phyloP scores from a whole-genome alignment of 2,888 invertebrate genomes.

The Cryptops parisi region DNA sequence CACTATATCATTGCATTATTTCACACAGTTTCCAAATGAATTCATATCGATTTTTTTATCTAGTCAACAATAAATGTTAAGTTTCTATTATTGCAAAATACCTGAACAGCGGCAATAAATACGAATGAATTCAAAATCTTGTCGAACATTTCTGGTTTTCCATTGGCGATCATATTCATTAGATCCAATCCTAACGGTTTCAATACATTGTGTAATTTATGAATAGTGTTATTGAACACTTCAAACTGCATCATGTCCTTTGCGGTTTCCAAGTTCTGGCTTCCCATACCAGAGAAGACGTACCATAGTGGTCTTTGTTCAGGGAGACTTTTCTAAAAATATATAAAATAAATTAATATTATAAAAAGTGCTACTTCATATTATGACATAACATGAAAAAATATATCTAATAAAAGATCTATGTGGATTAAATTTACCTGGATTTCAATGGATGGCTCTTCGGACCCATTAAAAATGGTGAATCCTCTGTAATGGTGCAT shows the following conservation, averaged over 20 bases:
- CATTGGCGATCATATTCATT: conserved; percentile 58
- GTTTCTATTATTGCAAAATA: too few relatives aligned
- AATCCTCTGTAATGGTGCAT: conserved; percentile 74
- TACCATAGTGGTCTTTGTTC: conserved; percentile 78
- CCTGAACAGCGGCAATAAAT: conserved; percentile 69
- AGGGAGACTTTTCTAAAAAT: conserved; percentile 25
- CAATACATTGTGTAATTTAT: conserved; percentile 58
- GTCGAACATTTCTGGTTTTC: conserved; percentile 61
- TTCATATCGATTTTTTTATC: too few relatives aligned
- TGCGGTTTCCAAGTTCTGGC: conserved; percentile 96
- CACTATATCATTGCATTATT: too few relatives aligned
- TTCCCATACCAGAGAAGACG: conserved; percentile 96
- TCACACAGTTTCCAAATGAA: too few relatives aligned
- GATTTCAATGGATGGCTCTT: not conserved
- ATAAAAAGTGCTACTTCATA: too few relatives aligned
- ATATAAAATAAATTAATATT: not conserved
- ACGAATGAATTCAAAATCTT: conserved; percentile 72
- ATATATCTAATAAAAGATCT: too few relatives aligned
- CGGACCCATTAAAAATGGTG: conserved; percentile 53
- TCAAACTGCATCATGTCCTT: conserved; percentile 69
- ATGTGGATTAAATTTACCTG: not conserved
- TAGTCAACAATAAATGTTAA: too few relatives aligned
- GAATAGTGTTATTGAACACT: conserved; percentile 60
- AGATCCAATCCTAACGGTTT: conserved; percentile 67
- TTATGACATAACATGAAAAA: too few relatives aligned